Conservation (phyloP, 2,888 invertebrate genomes). For the Amitus sp. region DNA sequence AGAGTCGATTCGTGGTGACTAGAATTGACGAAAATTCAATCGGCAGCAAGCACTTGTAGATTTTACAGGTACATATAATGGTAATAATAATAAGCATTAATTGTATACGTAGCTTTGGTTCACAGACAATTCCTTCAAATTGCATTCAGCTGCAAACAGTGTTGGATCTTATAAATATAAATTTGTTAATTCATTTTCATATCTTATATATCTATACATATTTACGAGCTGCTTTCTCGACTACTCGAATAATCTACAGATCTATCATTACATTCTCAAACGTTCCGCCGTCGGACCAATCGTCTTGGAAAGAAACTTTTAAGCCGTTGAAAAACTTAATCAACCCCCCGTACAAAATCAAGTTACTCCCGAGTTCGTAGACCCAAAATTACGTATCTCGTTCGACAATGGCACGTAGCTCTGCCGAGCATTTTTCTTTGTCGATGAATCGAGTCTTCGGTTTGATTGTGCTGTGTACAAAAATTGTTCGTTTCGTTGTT, state of each 20-base stretch:
- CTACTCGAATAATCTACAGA: slow-evolving; percentile 38
- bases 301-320: too few relatives aligned
- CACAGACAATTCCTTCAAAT: slow-evolving; percentile 53
- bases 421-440: neutral
- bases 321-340: too few relatives aligned
- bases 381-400: too few relatives aligned
- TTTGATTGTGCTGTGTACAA: too few relatives aligned
- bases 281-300: slow-evolving; percentile 25
- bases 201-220: slow-evolving; percentile 33
- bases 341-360: too few relatives aligned
- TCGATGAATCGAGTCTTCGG: too few relatives aligned
- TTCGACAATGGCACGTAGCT: neutral
- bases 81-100: slow-evolving; percentile 37
- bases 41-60: slow-evolving; percentile 50
- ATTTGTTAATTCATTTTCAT: slow-evolving; percentile 26
- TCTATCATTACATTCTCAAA: slow-evolving; percentile 21
- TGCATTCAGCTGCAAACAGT: slow-evolving; percentile 46
- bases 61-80: slow-evolving; percentile 45
- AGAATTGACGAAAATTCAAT: slow-evolving; percentile 60
- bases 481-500: slow-evolving; percentile 10
- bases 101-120: slow-evolving; percentile 59
- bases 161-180: slow-evolving; percentile 35
- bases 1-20: slow-evolving; percentile 57
- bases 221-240: slow-evolving; percentile 12
- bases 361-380: too few relatives aligned